Percentiles rank a stretch among this genome's conserved stretches.
phyloP scores from a whole-genome alignment of 1,140 invertebrate species.

The Polypedilum vanderplanki region DNA sequence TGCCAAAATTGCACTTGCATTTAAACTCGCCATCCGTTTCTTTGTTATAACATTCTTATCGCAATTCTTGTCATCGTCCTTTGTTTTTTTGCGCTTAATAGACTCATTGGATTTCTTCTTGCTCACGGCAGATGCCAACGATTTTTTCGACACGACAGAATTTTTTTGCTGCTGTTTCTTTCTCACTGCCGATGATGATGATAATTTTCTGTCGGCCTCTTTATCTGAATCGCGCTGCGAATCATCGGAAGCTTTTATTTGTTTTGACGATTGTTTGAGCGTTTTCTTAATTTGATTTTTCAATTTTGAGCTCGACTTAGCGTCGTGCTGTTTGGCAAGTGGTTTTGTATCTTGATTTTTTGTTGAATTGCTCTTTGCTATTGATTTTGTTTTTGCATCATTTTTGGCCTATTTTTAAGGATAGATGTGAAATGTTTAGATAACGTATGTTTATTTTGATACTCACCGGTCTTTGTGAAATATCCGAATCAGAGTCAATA shows the following conservation, averaged over 20 bases:
- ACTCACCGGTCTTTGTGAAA: constrained; percentile 19
- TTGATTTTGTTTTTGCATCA: constrained; percentile 44
- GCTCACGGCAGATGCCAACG: constrained; percentile 31
- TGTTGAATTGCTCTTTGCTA: constrained; percentile 27
- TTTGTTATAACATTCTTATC: constrained; percentile 82
- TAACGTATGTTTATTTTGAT: neutral
- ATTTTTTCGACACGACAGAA: constrained; percentile 31
- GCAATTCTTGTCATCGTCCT: constrained; percentile 61
- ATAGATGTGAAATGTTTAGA: neutral
- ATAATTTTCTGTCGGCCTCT: constrained; percentile 9
- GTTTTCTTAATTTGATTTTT: constrained; percentile 32
- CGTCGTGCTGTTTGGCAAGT: neutral
- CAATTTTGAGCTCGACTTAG: neutral
- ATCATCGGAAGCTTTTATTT: neutral
- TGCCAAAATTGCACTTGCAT: constrained; percentile 85
- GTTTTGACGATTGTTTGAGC: constrained; percentile 33
- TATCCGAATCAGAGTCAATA: constrained; percentile 41
- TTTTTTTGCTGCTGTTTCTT: constrained; percentile 6
- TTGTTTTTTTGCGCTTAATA: constrained; percentile 47
- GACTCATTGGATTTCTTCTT: constrained; percentile 37
- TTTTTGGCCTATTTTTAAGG: constrained; percentile 37
- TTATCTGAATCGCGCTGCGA: constrained; percentile 18
- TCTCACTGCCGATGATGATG: neutral
- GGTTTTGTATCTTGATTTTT: neutral
- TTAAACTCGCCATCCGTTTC: constrained; percentile 87